Evolutionary conservation across 2,888 invertebrate genomes (phyloP).

Genomic region (Steinernema hermaphroditum): DNA sequence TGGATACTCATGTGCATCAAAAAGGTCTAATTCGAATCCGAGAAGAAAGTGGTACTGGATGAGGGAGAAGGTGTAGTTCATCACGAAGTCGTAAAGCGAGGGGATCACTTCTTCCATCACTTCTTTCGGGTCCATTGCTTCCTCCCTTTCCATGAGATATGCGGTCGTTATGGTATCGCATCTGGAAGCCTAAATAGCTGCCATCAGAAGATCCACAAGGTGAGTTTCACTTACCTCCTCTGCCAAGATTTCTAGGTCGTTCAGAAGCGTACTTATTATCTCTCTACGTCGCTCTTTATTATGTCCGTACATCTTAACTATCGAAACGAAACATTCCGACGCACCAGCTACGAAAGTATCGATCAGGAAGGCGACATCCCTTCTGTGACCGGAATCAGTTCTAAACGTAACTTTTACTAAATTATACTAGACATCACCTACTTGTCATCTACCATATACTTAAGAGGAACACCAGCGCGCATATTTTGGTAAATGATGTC

Average conservation of each 20-base stretch:
- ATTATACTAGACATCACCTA: neutral
- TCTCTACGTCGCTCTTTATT: neutral
- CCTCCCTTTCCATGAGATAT: neutral
- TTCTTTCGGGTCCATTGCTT: neutral
- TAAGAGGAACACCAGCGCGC: neutral
- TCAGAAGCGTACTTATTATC: neutral
- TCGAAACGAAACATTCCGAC: neutral
- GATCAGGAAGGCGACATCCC: neutral
- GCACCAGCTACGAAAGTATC: neutral
- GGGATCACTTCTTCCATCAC: neutral
- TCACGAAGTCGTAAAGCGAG: conserved; percentile 82
- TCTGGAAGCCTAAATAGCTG: neutral
- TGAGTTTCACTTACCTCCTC: neutral
- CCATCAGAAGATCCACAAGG: too few relatives aligned
- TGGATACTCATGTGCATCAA: conserved; percentile 91
- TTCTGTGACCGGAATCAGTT: neutral
- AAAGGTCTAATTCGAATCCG: conserved; percentile 91
- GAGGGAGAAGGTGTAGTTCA: conserved; percentile 86
- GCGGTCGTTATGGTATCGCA: neutral
- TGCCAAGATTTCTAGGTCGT: neutral
- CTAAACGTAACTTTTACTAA: neutral
- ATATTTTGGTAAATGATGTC: neutral
- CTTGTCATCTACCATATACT: neutral
- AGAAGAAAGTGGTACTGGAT: conserved; percentile 91
- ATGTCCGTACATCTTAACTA: neutral